Base-by-base conservation (phyloP, 2,797 vertebrate genomes). In the Streptopelia turtur region DNA sequence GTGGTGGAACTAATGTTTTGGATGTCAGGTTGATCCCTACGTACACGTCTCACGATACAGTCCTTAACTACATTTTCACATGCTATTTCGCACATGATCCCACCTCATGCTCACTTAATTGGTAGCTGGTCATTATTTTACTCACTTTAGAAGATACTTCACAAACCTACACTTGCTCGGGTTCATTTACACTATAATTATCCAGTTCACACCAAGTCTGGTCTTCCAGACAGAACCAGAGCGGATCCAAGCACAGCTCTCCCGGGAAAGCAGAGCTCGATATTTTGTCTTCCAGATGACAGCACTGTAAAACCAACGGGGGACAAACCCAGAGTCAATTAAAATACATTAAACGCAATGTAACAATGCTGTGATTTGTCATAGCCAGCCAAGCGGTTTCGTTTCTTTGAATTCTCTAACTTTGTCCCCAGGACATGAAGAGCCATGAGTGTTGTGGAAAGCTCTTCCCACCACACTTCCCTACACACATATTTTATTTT, bases 261-360 rank as follows among this genome's bases (percentile, higher is more conserved):
- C 81, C 84, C 74, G 91, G 79, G 45, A 85, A 70, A 53, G 79
- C 78, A 21, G 5, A 75, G 83, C 86, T 92, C 86, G 53, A 15
- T n/a, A 41, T 82, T 92, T 76, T 87, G 66, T 76, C 78, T 93
- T 92, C 78, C 89, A 90, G 93, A 84, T 77, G 87, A 94, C 93
- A 94, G 86, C 71, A 56, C 81, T 80, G 60, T 69, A 93, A 95
- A 92, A 90, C 63, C 30, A 0, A 79, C 2, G 1, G 86, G 69
- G 75, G 66, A 87, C 81, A 84, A 96, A 93, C 10, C 90, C 83
- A 66, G 89, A 95, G 81, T 53, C 90, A 95, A 92, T 95, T 93
- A 95, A 90, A 95, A 90, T 70, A 66, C 70, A 90, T 79, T 72
- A 83, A 87, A 80, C 31, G 64, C 50, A 87, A 74, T 22, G 45